Base-by-base conservation (phyloP, 2,888 invertebrate species). In the Cantharis lateralis region DNA sequence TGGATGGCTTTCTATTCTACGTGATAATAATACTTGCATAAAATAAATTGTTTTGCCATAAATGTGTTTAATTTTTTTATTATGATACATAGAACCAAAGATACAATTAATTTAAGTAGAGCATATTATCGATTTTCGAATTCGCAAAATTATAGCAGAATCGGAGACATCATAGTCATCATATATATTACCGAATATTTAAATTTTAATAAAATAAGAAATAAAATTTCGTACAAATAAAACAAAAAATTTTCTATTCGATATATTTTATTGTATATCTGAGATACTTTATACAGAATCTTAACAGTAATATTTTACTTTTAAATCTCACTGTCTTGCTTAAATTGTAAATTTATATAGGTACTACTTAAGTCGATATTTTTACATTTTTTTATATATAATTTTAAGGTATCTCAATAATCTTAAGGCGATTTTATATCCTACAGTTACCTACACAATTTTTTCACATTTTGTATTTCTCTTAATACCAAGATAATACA, bases 271-370 rank as follows among this genome's bases (percentile, higher is more conserved):
- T 85, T 81, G 80, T 80, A 77, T 85, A 84, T 84, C 82, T 83
- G 83, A 84, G 84, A 85, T 85, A 84, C 78, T 84, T 85, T 85
- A 85, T 84, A 86, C 85, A 86, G 84, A 84, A 82, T 82, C 83
- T 84, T 84, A 83, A 80, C 82, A 80, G 70, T 81, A 48, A 48
- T 82, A 79, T 80, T 79, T 82, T 82, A 84, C 83, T 83, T 83
- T 83, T 83, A 83, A 81, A 81, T 86, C 85, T 86, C 85, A 86
- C 86, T 86, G 82, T 81, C 81, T 82, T 84, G 80, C 78, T 81
- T 79, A 79, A 71, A 73, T 73, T 48, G 48, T 68, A 62, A 62
- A 71, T 32, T 66, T 71, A 74, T 28, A 66, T 70, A 71, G n/a
- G 48, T 48, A 48, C 74, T 77, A 76, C 76, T 78, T 79, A 77